These are phyloP conservation scores for Nesidiocoris tenuis DNA, from an alignment of 2,888 invertebrate genomes.

Conservation along the genomic window DNA sequence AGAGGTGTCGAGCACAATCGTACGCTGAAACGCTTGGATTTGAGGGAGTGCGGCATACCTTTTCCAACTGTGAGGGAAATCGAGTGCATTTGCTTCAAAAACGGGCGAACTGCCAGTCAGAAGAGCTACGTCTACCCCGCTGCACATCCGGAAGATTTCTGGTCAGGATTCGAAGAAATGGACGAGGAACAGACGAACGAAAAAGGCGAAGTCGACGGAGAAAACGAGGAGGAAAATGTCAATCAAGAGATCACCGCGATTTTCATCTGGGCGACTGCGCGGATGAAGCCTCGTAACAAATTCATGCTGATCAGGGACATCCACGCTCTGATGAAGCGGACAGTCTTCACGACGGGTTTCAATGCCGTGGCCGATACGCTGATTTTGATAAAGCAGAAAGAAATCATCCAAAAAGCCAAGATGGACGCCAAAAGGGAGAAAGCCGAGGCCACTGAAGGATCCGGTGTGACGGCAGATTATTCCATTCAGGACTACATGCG, in stretches of 20 bases:
- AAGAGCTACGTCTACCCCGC: background rate
- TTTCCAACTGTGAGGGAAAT: constrained; percentile 25
- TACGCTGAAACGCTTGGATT: constrained; percentile 26
- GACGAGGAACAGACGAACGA: background rate
- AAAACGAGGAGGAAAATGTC: background rate
- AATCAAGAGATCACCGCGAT: constrained; percentile 16
- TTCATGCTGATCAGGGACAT: constrained; percentile 10
- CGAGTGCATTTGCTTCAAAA: constrained; percentile 31
- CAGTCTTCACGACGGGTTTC: constrained; percentile 11
- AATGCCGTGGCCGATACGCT: constrained; percentile 15
- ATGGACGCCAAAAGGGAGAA: background rate
- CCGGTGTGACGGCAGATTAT: background rate
- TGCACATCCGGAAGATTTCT: constrained; percentile 7
- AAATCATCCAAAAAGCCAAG: constrained; percentile 15
- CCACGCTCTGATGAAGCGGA: constrained; percentile 16
- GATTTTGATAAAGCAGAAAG: constrained; percentile 23
- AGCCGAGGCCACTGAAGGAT: constrained; percentile 8
- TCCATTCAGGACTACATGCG: constrained; percentile 4
- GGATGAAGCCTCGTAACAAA: constrained; percentile 25
- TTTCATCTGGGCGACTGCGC: constrained; percentile 22
- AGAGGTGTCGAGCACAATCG: constrained; percentile 23
- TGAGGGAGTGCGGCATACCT: constrained; percentile 36
- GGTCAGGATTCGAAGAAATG: constrained; percentile 20
- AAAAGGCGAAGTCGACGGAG: background rate
- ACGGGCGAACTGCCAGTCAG: background rate